Conservation (phyloP, 1,140 invertebrate species). For the Nymphalis io region DNA sequence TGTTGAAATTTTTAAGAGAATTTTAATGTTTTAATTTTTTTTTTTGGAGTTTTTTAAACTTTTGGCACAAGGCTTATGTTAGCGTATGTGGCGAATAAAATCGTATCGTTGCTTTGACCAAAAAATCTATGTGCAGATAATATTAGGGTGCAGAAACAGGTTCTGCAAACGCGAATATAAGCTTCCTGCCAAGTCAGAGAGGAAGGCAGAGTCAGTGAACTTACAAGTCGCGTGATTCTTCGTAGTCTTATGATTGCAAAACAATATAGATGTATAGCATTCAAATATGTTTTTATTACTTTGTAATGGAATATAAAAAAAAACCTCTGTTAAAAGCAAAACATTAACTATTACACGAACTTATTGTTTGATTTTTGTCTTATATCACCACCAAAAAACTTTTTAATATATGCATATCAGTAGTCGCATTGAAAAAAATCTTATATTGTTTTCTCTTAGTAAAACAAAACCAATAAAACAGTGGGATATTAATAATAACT, state of each 20-base stretch:
- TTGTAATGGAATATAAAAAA: neutral
- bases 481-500: too few species aligned
- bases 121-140: slow-evolving; percentile 51
- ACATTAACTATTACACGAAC: too few species aligned
- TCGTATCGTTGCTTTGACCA: slow-evolving; percentile 39
- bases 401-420: too few species aligned
- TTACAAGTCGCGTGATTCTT: slow-evolving; percentile 69
- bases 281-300: neutral
- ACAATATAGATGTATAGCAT: slow-evolving; percentile 43
- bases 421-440: too few species aligned
- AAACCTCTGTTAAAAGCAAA: too few species aligned
- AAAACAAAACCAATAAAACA: too few species aligned
- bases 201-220: slow-evolving; percentile 76
- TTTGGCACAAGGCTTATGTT: slow-evolving; percentile 27
- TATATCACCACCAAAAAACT: too few species aligned
- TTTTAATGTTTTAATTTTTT: slow-evolving; percentile 3
- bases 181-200: slow-evolving; percentile 70
- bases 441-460: too few species aligned
- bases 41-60: slow-evolving; percentile 7
- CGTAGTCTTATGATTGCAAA: slow-evolving; percentile 72
- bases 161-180: slow-evolving; percentile 69
- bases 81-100: slow-evolving; percentile 4
- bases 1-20: slow-evolving; percentile 16
- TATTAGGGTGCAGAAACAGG: slow-evolving; percentile 74
- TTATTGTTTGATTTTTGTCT: too few species aligned